A percentile compares a stretch with the other conserved stretches of the same genome.
These are phyloP conservation scores for Gavialis gangeticus DNA, from an alignment of 2,113 vertebrate genomes.

Conservation along the genomic window DNA sequence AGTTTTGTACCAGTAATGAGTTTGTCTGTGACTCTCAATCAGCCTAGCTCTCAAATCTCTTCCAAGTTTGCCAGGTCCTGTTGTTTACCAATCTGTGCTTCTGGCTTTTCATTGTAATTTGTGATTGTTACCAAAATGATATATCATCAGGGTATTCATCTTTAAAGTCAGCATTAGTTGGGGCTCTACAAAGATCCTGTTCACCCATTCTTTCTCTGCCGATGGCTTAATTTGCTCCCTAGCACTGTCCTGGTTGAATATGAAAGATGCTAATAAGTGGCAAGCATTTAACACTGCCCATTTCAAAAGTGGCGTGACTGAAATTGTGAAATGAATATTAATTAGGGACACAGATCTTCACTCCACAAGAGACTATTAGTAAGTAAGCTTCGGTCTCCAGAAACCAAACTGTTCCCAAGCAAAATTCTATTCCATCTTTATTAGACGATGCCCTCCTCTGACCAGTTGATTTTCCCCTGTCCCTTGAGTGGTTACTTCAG, in stretches of 20 bases:
- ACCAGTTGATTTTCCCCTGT: neutral
- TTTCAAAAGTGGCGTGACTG: neutral
- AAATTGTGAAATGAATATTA: neutral
- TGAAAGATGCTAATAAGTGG: neutral
- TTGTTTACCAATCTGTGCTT: neutral
- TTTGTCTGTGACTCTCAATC: neutral
- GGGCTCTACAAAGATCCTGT: neutral
- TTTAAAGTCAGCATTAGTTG: neutral
- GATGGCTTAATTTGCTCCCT: neutral
- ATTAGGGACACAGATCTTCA: neutral
- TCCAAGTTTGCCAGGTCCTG: neutral
- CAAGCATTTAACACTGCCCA: accelerated
- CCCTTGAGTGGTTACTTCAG: neutral
- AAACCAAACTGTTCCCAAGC: neutral
- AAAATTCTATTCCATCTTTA: neutral
- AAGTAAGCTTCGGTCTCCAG: neutral
- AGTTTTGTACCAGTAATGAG: neutral
- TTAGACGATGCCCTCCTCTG: neutral
- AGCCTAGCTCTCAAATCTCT: neutral
- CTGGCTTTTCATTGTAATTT: neutral
- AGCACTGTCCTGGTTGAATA: neutral
- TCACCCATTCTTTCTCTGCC: neutral
- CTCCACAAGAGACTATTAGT: neutral
- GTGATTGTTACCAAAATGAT: neutral
- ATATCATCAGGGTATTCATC: neutral